Evolutionary conservation across 2,888 invertebrate species (phyloP).

Genomic region (Adineta ricciae): DNA sequence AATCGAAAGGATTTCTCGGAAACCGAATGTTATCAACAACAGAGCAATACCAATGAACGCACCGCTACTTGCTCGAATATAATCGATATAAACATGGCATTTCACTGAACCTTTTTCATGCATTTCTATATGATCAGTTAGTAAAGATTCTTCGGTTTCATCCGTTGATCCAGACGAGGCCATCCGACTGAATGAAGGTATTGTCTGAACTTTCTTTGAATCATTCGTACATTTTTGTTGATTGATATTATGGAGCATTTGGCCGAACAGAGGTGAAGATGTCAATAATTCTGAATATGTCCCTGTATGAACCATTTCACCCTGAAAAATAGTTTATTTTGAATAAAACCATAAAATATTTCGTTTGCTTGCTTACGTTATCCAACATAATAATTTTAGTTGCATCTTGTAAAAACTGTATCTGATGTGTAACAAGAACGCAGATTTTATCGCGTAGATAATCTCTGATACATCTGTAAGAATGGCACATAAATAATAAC

Average conservation of each 20-base stretch:
- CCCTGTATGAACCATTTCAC: constrained; percentile 20
- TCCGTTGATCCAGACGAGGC: too few relatives aligned
- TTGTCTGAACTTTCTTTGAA: too few relatives aligned
- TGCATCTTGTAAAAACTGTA: constrained; percentile 59
- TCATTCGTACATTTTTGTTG: background rate
- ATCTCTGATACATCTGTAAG: constrained; percentile 45
- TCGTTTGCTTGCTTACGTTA: background rate
- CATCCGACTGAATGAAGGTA: too few relatives aligned
- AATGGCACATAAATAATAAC: background rate
- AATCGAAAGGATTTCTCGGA: constrained; percentile 61
- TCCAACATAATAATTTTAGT: constrained; percentile 38
- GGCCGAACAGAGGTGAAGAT: background rate
- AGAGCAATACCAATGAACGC: constrained; percentile 55
- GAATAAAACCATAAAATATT: background rate
- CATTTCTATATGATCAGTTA: background rate
- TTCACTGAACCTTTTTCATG: constrained; percentile 54
- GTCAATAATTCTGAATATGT: background rate
- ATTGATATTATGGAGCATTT: background rate
- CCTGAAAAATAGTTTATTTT: background rate
- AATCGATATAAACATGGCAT: constrained; percentile 59
- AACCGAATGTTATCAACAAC: constrained; percentile 56
- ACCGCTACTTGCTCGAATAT: constrained; percentile 63
- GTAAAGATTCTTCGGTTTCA: too few relatives aligned
- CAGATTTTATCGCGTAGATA: constrained; percentile 63
- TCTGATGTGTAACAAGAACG: constrained; percentile 70